Evolutionary conservation across 2,113 vertebrate genomes (phyloP), one percentile per base, ranked within the genome.

Genomic region (Centrocercus urophasianus): DNA sequence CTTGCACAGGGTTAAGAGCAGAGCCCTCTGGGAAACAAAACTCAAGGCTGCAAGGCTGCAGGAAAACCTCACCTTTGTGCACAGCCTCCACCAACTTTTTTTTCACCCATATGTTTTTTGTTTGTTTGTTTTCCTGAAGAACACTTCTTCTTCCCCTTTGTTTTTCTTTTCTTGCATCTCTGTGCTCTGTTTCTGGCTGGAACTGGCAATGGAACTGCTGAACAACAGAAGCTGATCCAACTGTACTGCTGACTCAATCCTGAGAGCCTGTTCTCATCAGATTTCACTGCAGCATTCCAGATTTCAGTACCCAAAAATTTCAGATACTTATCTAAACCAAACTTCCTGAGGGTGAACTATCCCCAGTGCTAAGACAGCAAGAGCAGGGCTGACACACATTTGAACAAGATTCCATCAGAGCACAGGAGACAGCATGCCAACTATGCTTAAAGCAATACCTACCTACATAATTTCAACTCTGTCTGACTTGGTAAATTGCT

Each of bases 311-410:
- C 88, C 72, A 0, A 32, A 89, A 93, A 83, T 32, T 71, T 36
- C 83, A 86, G 87, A 94, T 94, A 57, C n/a, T 90, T 89, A 93
- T 91, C 89, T 95, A 88, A 95, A 88, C 72, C 47, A 88, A 91
- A 91, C 82, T 93, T 97, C 94, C 89, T 42, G 91, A 88, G 89
- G 89, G 72, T 57, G 82, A 90, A 75, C 47, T 86, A 74, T 86
- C 85, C 76, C 38, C 28, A 67, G 61, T 1, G 13, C 64, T 27
- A 36, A 81, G 82, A 24, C 30, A 66, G 61, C 61, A 64, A 64
- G 38, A 64, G 38, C 25, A 84, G 90, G 63, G 56, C 59, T 0
- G 2, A 94, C 54, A 56, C 8, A 54, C 8, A 3, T 78, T 93
- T 83, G 88, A 93, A 79, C 83, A 75, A 89, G 61, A 88, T 82